Evolutionary conservation across 2,888 invertebrate genomes (phyloP), one percentile per base, ranked within the genome.

Genomic region (Melanostoma mellinum): DNA sequence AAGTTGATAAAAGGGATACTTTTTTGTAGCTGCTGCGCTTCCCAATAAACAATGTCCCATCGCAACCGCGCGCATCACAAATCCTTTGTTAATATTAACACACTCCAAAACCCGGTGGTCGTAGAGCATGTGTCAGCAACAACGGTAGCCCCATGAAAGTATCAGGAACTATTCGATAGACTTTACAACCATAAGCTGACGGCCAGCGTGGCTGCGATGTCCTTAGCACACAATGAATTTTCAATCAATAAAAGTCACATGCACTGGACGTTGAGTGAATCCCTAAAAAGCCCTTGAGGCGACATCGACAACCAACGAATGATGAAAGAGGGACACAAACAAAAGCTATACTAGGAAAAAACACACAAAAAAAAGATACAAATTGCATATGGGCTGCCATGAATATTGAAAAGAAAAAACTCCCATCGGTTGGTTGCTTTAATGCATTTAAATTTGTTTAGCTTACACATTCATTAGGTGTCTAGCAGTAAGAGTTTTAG

Each of bases 191-290:
- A 73, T 78, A 82, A 77, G 82, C 82, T 10, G 32, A 6, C n/a
- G 60, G 44, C 44, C 6, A 10, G 42, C 2, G 3, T 20, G 20
- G 10, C 46, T 20, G 10, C 48, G 55, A n/a, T 76, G 71, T 71
- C 81, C 61, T 81, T 63, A 58, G 40, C 58, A 58, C 56, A 82
- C 82, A 73, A 82, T 74, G 75, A 73, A 73, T 69, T 74, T 82
- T 74, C 82, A 82, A 82, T 82, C 82, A 82, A 82, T 77, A 77
- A 77, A 77, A 82, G 77, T 82, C 77, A 78, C 82, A 74, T 82
- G 56, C 82, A 82, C 78, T 63, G 68, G 69, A 52, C 63, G 58
- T 48, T 56, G 75, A 69, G 42, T 50, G 75, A 69, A 42, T 52
- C 69, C 33, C 65, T 65, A 46, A 61, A 61, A 72, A 61, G 46